A percentile compares a stretch with the other conserved stretches of the same genome.
These are phyloP conservation scores for Bombus balteatus DNA, from an alignment of 1,140 invertebrate genomes.

Conservation along the genomic window DNA sequence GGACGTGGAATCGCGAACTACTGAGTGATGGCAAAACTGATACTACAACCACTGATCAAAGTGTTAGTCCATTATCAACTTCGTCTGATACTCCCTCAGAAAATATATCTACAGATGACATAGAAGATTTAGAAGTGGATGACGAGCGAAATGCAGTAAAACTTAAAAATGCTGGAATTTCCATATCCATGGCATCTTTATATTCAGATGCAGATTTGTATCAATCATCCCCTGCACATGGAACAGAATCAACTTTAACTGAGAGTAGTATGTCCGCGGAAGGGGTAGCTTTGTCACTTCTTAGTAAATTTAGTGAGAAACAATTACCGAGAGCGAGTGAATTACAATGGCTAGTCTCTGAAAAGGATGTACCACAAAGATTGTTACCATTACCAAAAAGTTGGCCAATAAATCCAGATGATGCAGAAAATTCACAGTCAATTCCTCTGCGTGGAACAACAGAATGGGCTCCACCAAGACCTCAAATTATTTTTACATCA, in stretches of 20 bases:
- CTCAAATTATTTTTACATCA: conserved; percentile 93
- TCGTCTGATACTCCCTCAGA: conserved; percentile 81
- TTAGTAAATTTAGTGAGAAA: conserved; percentile 90
- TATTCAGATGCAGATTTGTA: conserved; percentile 85
- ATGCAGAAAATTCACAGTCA: conserved; percentile 77
- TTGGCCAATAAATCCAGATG: conserved; percentile 86
- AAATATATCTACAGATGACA: conserved; percentile 82
- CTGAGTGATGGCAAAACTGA: conserved; percentile 84
- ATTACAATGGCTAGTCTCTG: conserved; percentile 92
- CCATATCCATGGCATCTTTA: conserved; percentile 86
- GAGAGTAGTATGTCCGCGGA: conserved; percentile 87
- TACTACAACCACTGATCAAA: conserved; percentile 83
- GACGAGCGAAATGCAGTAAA: conserved; percentile 80
- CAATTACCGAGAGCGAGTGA: conserved; percentile 91
- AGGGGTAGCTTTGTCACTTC: conserved; percentile 89
- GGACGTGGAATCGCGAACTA: conserved; percentile 71
- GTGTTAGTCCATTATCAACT: conserved; percentile 83
- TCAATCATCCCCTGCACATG: conserved; percentile 65
- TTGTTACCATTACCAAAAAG: conserved; percentile 90
- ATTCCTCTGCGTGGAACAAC: conserved; percentile 88
- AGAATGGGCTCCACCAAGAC: conserved; percentile 93
- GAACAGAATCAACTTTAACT: conserved; percentile 74
- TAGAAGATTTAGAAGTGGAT: conserved; percentile 83
- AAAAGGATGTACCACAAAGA: conserved; percentile 90
- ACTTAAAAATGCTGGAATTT: conserved; percentile 80